Base-by-base conservation (phyloP, 2,888 invertebrate genomes). In the Xiphydria camelus region DNA sequence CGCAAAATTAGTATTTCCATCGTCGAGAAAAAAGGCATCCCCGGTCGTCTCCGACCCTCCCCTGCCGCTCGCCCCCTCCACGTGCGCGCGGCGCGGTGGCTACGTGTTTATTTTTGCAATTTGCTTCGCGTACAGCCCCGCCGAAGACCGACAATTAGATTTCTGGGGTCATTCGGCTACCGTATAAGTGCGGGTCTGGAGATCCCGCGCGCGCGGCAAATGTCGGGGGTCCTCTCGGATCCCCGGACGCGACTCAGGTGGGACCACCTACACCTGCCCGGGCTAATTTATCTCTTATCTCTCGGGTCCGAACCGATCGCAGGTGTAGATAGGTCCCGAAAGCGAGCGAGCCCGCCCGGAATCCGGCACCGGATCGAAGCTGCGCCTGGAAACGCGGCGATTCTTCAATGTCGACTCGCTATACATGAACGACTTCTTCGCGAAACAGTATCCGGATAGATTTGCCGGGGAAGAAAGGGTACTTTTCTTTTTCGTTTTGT, bases 1-100 rank as follows among this genome's bases (percentile, higher is more conserved):
- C 75, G 73, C 73, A 75, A 73, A 74, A 74, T 75, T 73, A 75
- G 73, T 74, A 73, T 75, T 75, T 73, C 72, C 73, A 73, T 73
- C 70, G 64, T 66, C 62, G 57, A 59, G 57, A 62, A 59, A 59
- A 60, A 55, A 55, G 55, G 52, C 54, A 57, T 14, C 12, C 9
- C n/a, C 25, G 3, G n/a, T n/a, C n/a, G 25, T 10, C 25, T 25
- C 23, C 23, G n/a, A n/a, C 23, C 7, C 10, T 34, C 34, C 34
- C 14, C 9, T 17, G 15, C 10, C 18, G 34, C 34, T 15, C 34
- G 34, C 34, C 10, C 10, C 29, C 29, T 12, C n/a, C 29, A n/a
- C n/a, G n/a, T n/a, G n/a, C n/a, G n/a, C n/a, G n/a, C n/a, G n/a
- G n/a, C n/a, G n/a, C n/a, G n/a, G n/a, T n/a, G n/a, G n/a, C n/a